Evolutionary conservation across 1,140 invertebrate species (phyloP).

Genomic region (Stegodyphus dumicola): DNA sequence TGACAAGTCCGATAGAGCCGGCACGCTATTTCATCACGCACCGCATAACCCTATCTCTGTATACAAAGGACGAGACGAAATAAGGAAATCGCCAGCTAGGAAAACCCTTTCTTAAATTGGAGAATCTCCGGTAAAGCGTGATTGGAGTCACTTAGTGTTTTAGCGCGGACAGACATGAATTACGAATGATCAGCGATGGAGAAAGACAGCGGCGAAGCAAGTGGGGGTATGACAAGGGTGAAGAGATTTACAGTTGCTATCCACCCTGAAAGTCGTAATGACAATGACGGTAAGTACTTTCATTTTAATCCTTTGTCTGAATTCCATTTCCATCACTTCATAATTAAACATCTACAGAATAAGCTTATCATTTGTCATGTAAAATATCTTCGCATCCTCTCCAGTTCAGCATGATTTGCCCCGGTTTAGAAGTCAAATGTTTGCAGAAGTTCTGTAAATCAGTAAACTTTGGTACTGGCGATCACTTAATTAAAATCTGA

Average conservation of each 20-base stretch:
- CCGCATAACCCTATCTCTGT: constrained; percentile 12
- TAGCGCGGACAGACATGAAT: background rate
- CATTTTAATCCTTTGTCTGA: background rate
- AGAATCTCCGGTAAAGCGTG: constrained; percentile 5
- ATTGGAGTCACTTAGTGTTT: constrained; percentile 11
- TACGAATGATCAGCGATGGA: constrained; percentile 25
- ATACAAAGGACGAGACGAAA: constrained; percentile 22
- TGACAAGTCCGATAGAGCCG: constrained; percentile 12
- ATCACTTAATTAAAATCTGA: too few species aligned
- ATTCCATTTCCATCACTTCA: background rate
- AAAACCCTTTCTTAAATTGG: constrained; percentile 18
- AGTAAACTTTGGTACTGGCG: too few species aligned
- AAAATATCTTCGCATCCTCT: too few species aligned
- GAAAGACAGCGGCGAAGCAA: constrained; percentile 31
- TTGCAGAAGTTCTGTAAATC: too few species aligned
- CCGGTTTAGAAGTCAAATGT: too few species aligned
- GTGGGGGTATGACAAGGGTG: constrained; percentile 32
- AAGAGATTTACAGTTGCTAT: constrained; percentile 55
- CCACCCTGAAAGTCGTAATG: constrained; percentile 36
- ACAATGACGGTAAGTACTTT: constrained; percentile 23
- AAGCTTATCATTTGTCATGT: background rate
- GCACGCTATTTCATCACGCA: constrained; percentile 31
- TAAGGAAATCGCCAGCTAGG: constrained; percentile 34
- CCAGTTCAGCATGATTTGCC: too few species aligned
- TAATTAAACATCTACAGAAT: background rate